Evolutionary conservation across 1,140 invertebrate genomes (phyloP).

Genomic region (Leguminivora glycinivorella): DNA sequence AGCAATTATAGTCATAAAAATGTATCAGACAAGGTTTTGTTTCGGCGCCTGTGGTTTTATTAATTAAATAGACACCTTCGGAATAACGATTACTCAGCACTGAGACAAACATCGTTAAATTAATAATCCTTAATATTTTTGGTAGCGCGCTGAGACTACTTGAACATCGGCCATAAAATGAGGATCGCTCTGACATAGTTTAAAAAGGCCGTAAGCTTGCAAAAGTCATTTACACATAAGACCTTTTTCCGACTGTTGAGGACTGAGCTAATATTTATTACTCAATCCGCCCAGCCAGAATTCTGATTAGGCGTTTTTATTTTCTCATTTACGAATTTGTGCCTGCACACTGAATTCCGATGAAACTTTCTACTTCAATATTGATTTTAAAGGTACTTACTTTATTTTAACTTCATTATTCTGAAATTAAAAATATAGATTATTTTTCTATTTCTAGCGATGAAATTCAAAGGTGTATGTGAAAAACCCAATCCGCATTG

Average conservation of each 20-base stretch:
- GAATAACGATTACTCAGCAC: slow-evolving; percentile 21
- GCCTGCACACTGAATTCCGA: slow-evolving; percentile 11
- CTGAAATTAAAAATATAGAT: background rate
- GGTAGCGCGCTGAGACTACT: background rate
- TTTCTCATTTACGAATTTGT: slow-evolving; percentile 22
- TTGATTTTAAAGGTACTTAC: background rate
- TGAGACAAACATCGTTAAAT: slow-evolving; percentile 26
- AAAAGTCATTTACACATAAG: background rate
- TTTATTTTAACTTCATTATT: background rate
- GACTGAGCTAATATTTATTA: slow-evolving; percentile 25
- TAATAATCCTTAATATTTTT: slow-evolving; percentile 28
- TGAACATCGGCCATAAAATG: slow-evolving; percentile 17
- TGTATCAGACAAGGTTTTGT: background rate
- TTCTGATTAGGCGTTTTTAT: slow-evolving; percentile 27
- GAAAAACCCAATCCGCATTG: too few relatives aligned
- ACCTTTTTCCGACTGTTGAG: background rate
- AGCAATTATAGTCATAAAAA: slow-evolving; percentile 12
- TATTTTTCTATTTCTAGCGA: too few relatives aligned
- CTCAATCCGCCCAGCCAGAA: background rate
- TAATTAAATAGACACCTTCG: slow-evolving; percentile 25
- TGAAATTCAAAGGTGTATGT: too few relatives aligned
- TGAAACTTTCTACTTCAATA: background rate
- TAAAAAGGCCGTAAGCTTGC: background rate
- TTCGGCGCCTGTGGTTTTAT: background rate
- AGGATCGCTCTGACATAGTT: background rate